These are phyloP conservation scores for Aphidius colemani DNA, from an alignment of 2,888 invertebrate species.

Conservation along the genomic window DNA sequence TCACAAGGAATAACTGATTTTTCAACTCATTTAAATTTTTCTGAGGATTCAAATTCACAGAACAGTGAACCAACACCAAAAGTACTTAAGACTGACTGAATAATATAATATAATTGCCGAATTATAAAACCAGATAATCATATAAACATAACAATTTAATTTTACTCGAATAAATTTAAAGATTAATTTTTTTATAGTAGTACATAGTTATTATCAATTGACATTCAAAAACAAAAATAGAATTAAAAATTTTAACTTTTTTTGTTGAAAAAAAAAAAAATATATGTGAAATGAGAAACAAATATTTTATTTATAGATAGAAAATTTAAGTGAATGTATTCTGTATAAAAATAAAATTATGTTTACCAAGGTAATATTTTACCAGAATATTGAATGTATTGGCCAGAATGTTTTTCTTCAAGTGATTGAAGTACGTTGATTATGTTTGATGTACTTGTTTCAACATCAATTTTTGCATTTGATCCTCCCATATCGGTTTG, in stretches of 20 bases:
- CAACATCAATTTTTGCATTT: conserved; percentile 75
- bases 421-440: conserved; percentile 69
- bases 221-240: background rate
- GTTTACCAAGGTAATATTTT: conserved; percentile 73
- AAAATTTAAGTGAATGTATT: too few species aligned
- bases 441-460: conserved; percentile 70
- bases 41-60: conserved; percentile 89
- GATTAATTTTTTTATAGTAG: too few species aligned
- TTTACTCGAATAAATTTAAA: too few species aligned
- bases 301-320: too few species aligned
- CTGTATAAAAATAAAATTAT: background rate
- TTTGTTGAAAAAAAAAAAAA: too few species aligned
- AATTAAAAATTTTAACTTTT: too few species aligned
- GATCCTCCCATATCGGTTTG: conserved; percentile 87
- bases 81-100: conserved; percentile 77
- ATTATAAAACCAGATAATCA: background rate
- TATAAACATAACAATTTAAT: conserved; percentile 3
- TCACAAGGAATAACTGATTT: conserved; percentile 87
- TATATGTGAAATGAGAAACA: too few species aligned
- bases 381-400: conserved; percentile 80
- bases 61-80: conserved; percentile 82
- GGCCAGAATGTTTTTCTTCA: conserved; percentile 72
- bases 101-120: background rate
- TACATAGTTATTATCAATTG: background rate
- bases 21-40: conserved; percentile 84